These are phyloP conservation scores for Netelia fuscicornis DNA, from an alignment of 2,888 invertebrate species.

Conservation along the genomic window DNA sequence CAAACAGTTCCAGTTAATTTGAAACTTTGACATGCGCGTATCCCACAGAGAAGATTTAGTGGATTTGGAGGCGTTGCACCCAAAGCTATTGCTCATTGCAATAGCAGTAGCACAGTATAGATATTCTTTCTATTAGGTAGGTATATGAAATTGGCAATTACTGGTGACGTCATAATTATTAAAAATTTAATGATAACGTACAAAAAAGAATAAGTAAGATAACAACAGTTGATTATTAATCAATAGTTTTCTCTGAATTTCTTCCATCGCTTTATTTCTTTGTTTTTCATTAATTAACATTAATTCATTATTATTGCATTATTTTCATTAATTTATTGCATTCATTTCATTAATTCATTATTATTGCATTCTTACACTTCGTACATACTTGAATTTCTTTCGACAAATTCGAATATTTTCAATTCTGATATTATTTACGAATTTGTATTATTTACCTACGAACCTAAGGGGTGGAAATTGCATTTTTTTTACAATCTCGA, in stretches of 20 bases:
- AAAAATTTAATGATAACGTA: no score
- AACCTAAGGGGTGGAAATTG: background rate
- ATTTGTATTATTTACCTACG: background rate
- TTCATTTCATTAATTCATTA: background rate
- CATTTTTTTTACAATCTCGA: background rate
- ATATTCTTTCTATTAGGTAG: background rate
- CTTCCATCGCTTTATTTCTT: no score
- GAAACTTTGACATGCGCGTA: constrained; percentile 7
- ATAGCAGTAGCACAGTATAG: background rate
- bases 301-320: no score
- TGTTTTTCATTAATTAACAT: no score
- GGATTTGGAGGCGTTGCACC: background rate
- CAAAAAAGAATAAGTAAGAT: no score
- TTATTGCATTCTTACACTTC: background rate
- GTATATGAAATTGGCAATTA: background rate
- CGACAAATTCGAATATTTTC: background rate
- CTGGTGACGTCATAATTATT: no score
- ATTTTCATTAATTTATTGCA: no score
- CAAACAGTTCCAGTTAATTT: constrained; percentile 27
- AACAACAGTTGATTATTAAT: no score
- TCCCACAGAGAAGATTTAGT: background rate
- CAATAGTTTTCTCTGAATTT: no score
- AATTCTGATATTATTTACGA: background rate
- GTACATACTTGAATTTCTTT: background rate
- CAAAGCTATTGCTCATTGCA: background rate